Evolutionary conservation across 1,140 invertebrate genomes (phyloP).

Genomic region (Lutraria rhynchaena): DNA sequence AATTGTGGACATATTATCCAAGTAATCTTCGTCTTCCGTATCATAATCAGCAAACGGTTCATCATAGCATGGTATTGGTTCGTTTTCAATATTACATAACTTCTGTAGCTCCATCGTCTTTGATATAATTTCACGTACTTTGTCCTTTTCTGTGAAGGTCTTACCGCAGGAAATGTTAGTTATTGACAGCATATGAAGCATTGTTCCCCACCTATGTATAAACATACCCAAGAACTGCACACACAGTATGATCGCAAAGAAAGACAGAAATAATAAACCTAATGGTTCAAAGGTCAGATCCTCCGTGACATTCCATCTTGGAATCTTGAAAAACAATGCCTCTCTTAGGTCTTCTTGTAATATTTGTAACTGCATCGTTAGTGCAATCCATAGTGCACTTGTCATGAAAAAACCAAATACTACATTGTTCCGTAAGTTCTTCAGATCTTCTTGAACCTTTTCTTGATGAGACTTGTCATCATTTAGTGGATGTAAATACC

Average conservation of each 20-base stretch:
- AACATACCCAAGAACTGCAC: conserved; percentile 84
- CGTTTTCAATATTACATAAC: conserved; percentile 73
- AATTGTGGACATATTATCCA: conserved; percentile 44
- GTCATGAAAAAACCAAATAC: conserved; percentile 99
- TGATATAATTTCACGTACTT: conserved; percentile 71
- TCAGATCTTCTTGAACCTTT: conserved; percentile 88
- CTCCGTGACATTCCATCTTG: conserved; percentile 62
- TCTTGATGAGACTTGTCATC: conserved; percentile 72
- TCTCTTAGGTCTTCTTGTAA: conserved; percentile 87
- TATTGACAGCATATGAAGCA: conserved; percentile 98
- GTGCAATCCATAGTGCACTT: conserved; percentile 98
- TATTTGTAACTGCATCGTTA: conserved; percentile 96
- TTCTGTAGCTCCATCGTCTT: conserved; percentile 72
- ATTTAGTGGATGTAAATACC: conserved; percentile 74
- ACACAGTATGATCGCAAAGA: conserved; percentile 83
- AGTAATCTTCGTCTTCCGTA: conserved; percentile 53
- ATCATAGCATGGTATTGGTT: conserved; percentile 72
- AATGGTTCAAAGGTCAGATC: conserved; percentile 80
- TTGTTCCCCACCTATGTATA: conserved; percentile 91
- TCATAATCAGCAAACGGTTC: conserved; percentile 71
- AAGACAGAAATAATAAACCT: conserved; percentile 83
- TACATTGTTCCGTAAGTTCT: conserved; percentile 95
- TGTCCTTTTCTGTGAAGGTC: conserved; percentile 69
- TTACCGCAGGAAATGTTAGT: conserved; percentile 83
- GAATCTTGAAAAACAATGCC: conserved; percentile 90